Evolutionary conservation across 2,797 vertebrate genomes (phyloP).

Genomic region (Pogoniulus pusillus): DNA sequence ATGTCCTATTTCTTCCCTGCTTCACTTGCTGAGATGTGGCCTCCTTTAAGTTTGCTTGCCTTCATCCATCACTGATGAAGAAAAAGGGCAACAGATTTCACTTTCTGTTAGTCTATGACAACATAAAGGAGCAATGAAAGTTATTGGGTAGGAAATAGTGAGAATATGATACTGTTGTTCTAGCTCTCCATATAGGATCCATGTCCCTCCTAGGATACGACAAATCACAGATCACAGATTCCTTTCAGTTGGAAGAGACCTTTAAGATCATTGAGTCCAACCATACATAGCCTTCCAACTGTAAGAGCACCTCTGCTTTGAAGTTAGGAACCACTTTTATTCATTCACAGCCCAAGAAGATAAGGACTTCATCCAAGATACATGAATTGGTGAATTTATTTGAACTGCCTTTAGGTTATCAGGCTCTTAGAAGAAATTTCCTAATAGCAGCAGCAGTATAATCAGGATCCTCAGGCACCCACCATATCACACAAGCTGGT

Average conservation of each 20-base stretch:
- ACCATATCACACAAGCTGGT: background rate
- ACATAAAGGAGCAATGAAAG: background rate
- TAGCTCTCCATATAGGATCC: background rate
- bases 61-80: background rate
- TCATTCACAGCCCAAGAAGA: background rate
- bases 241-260: no score
- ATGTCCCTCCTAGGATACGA: background rate
- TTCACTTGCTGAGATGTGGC: background rate
- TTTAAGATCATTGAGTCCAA: no score
- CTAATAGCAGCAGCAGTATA: background rate
- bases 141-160: background rate
- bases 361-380: background rate
- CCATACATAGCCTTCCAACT: background rate
- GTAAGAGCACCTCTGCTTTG: background rate
- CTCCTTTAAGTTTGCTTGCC: background rate
- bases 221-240: no score
- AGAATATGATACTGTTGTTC: background rate
- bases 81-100: background rate
- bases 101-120: accelerated
- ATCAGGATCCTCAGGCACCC: background rate
- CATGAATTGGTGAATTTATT: background rate
- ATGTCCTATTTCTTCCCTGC: background rate
- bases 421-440: background rate
- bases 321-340: background rate
- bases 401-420: background rate